Evolutionary conservation across 1,140 invertebrate genomes (phyloP), one percentile per base, ranked within the genome.

Genomic region (Orius insidiosus): DNA sequence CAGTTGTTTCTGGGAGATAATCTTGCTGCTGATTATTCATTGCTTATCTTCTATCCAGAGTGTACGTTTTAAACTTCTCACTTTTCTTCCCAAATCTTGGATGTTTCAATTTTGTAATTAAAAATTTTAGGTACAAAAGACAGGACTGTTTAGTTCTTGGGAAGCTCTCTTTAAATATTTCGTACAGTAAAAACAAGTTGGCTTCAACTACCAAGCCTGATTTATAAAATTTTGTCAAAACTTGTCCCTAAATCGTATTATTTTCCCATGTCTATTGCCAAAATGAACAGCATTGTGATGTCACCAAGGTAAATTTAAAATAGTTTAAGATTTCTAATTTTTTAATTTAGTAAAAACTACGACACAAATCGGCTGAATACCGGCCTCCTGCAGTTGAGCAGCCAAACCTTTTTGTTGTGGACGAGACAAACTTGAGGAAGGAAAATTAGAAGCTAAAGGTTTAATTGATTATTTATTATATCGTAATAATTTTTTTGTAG

Each of bases 1-100:
- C 75, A 88, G 54, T 63, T 84, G n/a, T 58, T 93, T 2, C 70
- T 87, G 36, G 85, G 87, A 2, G 89, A 95, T 63, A 59, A 64
- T 43, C 60, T 93, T 33, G 81, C 83, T 31, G 86, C 87, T 1
- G 84, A 93, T 57, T 93, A 86, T 66, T 93, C 6, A 74, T 95
- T 46, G 88, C 78, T 54, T 77, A 92, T 63, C 68, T 95, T 1
- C 74, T 92, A 47, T 87, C 88, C 15, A 74, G 71, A 49, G 73
- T 93, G 70, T 92, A n/a, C n/a, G n/a, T n/a, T n/a, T n/a, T n/a
- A n/a, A n/a, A n/a, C n/a, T n/a, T n/a, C n/a, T n/a, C n/a, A n/a
- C n/a, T n/a, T n/a, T n/a, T n/a, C n/a, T n/a, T n/a, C n/a, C n/a
- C n/a, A n/a, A n/a, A n/a, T n/a, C n/a, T n/a, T n/a, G n/a, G n/a